Percentiles rank a stretch among this genome's conserved stretches.
Conservation (phyloP, 1,140 invertebrate genomes). For the Asobara japonica region DNA sequence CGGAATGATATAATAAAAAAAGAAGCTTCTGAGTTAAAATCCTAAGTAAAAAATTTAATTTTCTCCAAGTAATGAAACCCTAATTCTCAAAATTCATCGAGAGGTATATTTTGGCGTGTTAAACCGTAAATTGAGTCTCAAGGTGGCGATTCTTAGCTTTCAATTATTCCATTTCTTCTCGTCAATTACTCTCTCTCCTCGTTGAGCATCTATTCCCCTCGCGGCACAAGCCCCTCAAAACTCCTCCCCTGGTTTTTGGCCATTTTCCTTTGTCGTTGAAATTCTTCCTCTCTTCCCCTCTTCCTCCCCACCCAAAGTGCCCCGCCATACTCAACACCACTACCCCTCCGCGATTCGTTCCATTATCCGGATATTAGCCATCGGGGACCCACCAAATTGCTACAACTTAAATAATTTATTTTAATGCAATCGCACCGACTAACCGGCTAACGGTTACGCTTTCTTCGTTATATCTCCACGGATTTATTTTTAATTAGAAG, state of each 20-base stretch:
- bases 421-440: constrained; percentile 61
- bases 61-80: background rate
- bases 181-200: constrained; percentile 53
- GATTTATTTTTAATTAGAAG: constrained; percentile 57
- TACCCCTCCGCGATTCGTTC: constrained; percentile 50
- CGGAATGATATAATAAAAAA: background rate
- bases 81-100: background rate
- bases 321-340: constrained; percentile 20
- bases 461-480: constrained; percentile 21
- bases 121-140: constrained; percentile 39
- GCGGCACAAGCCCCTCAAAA: constrained; percentile 26
- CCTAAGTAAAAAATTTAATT: background rate
- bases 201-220: background rate
- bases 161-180: constrained; percentile 60
- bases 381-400: constrained; percentile 63
- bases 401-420: constrained; percentile 67
- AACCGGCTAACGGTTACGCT: constrained; percentile 51
- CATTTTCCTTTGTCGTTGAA: constrained; percentile 42
- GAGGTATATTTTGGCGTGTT: constrained; percentile 33
- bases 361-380: constrained; percentile 67
- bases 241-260: constrained; percentile 20
- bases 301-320: constrained; percentile 1
- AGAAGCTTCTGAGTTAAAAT: background rate
- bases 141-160: constrained; percentile 43
- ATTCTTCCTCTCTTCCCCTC: constrained; percentile 31